Base-by-base conservation (phyloP, 2,113 vertebrate species). In the Tyrannus savana region DNA sequence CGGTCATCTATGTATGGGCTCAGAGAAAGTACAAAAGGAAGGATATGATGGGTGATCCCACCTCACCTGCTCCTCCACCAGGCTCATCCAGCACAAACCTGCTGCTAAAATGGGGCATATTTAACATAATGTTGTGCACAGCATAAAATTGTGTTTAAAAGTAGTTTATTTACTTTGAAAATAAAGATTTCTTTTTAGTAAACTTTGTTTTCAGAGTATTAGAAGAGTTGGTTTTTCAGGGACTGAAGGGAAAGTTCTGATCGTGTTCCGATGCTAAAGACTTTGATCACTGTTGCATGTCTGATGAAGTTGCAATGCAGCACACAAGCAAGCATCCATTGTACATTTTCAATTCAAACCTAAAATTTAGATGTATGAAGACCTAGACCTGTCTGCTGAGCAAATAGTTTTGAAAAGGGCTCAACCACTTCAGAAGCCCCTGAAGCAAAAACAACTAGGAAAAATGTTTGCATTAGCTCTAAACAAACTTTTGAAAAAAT, bases 391-490 rank as follows among this genome's bases (percentile, higher is more conserved):
- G 23, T 5, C 12, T 1, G 62, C 60, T 37, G 24, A 92, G 39
- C 63, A 94, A 93, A 55, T 13, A 56, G 10, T 86, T 86, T 19
- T 58, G n/a, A 86, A 90, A 76, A 24, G 21, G 11, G 19, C 25
- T 77, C 42, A 71, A 73, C 13, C 28, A 80, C 46, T 93, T 91
- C 60, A 91, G 59, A 66, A 86, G 39, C 25, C 49, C 35, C 24
- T 75, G 64, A 74, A 81, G 68, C 46, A 87, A 81, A 92, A 95
- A 28, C 7, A 87, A 17, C 53, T 15, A 28, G 59, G 8, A 82
- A 77, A 93, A 95, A 63, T 14, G 41, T 52, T 93, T 84, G 81
- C 35, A 47, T 37, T 80, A 71, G n/a, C 31, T 75, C 44, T 77
- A 78, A 90, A 87, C 23, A 80, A 90, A 72, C 47, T 74, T 76